Evolutionary conservation across 2,888 invertebrate species (phyloP).

Genomic region (Acanthacorydalis orientalis): DNA sequence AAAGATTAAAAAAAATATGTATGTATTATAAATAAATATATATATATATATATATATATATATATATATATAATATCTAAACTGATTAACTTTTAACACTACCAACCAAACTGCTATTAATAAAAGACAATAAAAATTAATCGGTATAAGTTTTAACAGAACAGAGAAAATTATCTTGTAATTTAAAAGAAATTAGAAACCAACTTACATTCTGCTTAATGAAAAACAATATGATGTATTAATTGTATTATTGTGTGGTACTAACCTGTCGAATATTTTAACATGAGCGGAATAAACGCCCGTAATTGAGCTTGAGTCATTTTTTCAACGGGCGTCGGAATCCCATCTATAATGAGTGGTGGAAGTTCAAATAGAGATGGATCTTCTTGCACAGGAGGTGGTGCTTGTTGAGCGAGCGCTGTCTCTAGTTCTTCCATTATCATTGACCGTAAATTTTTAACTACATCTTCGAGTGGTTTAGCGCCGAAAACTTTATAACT

Average conservation of each 20-base stretch:
- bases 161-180: too few species aligned
- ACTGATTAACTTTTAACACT: neutral
- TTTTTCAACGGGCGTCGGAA: constrained; percentile 95
- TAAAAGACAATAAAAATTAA: too few species aligned
- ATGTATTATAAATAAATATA: too few species aligned
- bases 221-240: too few species aligned
- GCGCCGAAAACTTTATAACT: constrained; percentile 95
- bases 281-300: constrained; percentile 94
- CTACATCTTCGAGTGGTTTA: constrained; percentile 91
- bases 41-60: too few species aligned
- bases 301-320: constrained; percentile 96
- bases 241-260: neutral
- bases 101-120: too few species aligned
- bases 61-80: neutral
- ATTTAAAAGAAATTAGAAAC: too few species aligned
- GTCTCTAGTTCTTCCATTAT: constrained; percentile 92
- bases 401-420: constrained; percentile 83
- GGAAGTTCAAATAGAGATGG: constrained; percentile 90
- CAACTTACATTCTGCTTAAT: too few species aligned
- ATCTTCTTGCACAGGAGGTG: constrained; percentile 73
- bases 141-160: too few species aligned
- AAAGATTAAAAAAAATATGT: neutral
- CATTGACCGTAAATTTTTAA: constrained; percentile 73
- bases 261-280: constrained; percentile 86
- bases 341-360: constrained; percentile 90